Base-by-base conservation (phyloP, 2,888 invertebrate genomes). In the Phyllotreta striolata region DNA sequence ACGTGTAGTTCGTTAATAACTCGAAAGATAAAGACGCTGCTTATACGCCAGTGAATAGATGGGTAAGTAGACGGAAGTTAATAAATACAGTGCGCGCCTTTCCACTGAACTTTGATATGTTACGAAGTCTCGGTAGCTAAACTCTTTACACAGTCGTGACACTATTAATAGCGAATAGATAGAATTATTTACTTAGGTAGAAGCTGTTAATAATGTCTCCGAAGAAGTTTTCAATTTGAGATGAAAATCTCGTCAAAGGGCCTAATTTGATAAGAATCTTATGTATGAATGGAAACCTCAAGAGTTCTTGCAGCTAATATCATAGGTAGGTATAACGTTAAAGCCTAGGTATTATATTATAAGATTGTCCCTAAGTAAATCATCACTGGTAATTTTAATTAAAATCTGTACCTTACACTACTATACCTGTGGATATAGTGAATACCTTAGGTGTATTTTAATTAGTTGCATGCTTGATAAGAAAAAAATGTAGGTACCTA, bases 41-140 rank as follows among this genome's bases (percentile, higher is more conserved):
- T 52, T 59, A 24, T 24, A 52, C 59, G 52, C 52, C 47, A 40
- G 35, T 52, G 43, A 51, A 10, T 51, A 59, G 43, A 52, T 62
- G 39, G 66, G 51, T 66, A 62, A 64, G 64, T 62, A 66, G 57
- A 43, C 59, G 55, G 58, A 58, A 63, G 60, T 61, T 54, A 60
- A 61, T 49, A 52, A 63, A 57, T 66, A 58, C 61, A 51, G 55
- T 49, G 47, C 13, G 13, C 58, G 62, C 59, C 62, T 67, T 62
- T 60, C 62, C 62, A 62, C 67, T 64, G 39, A 64, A 66, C 59
- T 67, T 64, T 62, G 64, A 67, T 64, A 67, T 56, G 57, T 56
- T 56, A 55, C 55, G 44, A 66, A 64, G 62, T 62, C 57, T 49
- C 47, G 34, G 47, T 4, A 58, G 52, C 57, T 64, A 67, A 67